A percentile compares a stretch with the other conserved stretches of the same genome.
These are phyloP conservation scores for Trissoscelio sp. DNA, from an alignment of 2,888 invertebrate genomes.

Conservation along the genomic window DNA sequence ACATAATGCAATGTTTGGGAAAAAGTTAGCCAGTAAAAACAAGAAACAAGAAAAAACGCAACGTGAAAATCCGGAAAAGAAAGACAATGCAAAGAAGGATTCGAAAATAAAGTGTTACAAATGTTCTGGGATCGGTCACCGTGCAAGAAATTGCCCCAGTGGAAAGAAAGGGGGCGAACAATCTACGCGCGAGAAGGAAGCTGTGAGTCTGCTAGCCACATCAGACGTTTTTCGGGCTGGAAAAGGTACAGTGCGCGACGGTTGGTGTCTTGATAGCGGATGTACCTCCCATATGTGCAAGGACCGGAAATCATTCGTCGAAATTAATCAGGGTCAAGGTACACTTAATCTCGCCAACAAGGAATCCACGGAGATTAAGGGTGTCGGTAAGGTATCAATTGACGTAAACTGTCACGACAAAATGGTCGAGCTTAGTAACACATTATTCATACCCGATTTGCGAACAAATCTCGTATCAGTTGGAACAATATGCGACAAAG, in stretches of 20 bases:
- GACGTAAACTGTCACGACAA: conserved; percentile 8
- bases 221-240: not conserved
- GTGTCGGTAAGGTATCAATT: conserved; percentile 19
- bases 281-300: conserved; percentile 15
- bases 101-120: not conserved
- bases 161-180: not conserved
- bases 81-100: conserved; percentile 8
- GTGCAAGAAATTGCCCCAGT: conserved; percentile 42
- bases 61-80: not conserved
- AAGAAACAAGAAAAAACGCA: not conserved
- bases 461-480: conserved; percentile 37
- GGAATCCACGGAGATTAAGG: not conserved
- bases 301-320: not conserved
- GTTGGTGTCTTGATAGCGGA: conserved; percentile 62
- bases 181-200: not conserved
- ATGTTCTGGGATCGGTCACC: conserved; percentile 35
- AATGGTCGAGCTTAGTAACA: not conserved
- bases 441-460: not conserved
- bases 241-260: not conserved
- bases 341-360: not conserved
- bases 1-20: conserved; percentile 10
- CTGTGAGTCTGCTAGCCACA: not conserved
- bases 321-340: not conserved
- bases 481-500: conserved; percentile 37
- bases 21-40: not conserved